phyloP scores from a whole-genome alignment of 2,888 invertebrate species.

The Junonia oenone region DNA sequence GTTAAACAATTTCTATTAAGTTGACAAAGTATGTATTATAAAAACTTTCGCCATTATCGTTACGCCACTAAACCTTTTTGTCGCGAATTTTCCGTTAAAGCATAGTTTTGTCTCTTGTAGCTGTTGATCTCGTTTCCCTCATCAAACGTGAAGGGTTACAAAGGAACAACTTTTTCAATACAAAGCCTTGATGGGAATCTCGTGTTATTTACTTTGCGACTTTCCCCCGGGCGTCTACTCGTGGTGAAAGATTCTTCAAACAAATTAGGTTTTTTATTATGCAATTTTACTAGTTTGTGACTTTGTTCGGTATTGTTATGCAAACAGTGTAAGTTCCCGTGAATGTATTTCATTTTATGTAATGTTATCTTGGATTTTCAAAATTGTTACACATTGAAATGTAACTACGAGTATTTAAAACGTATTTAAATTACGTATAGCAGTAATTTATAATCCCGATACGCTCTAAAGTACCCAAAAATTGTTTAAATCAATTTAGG shows the following conservation, averaged over 20 bases:
- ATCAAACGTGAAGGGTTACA: conserved; percentile 7
- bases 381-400: no score
- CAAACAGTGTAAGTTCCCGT: no score
- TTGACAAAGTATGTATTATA: no score
- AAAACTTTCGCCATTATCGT: background rate
- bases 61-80: background rate
- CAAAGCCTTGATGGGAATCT: conserved; percentile 11
- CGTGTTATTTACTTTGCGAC: conserved; percentile 1
- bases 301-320: background rate
- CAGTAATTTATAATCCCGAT: no score
- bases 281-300: background rate
- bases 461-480: no score
- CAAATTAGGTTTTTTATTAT: background rate
- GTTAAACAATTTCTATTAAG: no score
- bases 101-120: conserved; percentile 3
- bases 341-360: no score
- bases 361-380: no score
- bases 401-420: no score
- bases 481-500: no score
- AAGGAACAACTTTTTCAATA: conserved; percentile 14
- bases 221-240: background rate
- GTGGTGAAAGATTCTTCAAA: background rate
- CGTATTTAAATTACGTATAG: no score
- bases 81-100: background rate
- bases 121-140: background rate